Conservation (phyloP, 2,113 vertebrate species). For the Piprites chloris region DNA sequence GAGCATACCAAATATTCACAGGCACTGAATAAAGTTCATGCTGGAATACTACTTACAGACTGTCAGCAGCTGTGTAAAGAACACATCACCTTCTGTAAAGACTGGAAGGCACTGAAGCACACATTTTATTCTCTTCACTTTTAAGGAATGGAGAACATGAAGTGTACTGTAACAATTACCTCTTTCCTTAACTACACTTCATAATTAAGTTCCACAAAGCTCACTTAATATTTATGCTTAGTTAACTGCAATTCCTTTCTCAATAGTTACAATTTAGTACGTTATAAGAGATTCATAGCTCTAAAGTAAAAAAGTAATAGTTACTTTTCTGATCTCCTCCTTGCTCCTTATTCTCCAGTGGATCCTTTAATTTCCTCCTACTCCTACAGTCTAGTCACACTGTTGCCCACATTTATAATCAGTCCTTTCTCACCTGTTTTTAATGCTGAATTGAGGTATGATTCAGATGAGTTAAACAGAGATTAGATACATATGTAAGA, state of each 20-base stretch:
- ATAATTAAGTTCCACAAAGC: neutral
- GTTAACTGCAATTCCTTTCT: neutral
- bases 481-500: neutral
- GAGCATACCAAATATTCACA: neutral
- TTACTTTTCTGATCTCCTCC: neutral
- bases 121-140: neutral
- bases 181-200: neutral
- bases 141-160: neutral
- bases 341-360: neutral
- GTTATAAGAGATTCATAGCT: neutral
- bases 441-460: neutral
- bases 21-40: neutral
- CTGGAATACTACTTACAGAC: neutral
- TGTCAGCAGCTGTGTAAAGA: neutral
- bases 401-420: neutral
- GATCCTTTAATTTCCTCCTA: neutral
- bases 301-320: neutral
- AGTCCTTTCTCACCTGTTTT: neutral
- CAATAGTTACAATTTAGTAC: neutral
- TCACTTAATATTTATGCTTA: neutral
- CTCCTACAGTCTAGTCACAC: slow-evolving; percentile 3
- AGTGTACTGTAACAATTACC: neutral
- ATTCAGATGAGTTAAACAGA: neutral
- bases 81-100: neutral
- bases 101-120: neutral